Base-by-base conservation (phyloP, 1,140 invertebrate genomes). In the Microvelia longipes region DNA sequence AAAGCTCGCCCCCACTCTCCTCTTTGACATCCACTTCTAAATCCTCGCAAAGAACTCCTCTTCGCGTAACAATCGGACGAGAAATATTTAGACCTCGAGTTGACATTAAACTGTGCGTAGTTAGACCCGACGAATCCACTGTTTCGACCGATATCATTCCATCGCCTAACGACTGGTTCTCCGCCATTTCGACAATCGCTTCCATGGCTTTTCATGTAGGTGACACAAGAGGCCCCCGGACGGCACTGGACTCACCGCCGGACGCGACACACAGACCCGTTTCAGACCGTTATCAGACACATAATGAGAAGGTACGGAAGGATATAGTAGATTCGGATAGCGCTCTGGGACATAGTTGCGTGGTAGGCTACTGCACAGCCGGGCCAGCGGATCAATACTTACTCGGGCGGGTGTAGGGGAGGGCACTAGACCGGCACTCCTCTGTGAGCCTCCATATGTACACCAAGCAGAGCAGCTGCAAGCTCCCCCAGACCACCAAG, bases 91-190 rank as follows among this genome's bases (percentile, higher is more conserved):
- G 60, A 24, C 68, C 68, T 28, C 71, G 64, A 62, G 68, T 50
- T 27, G 68, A 69, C 71, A 69, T 72, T 65, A 69, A 69, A 65
- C 71, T 68, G 69, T 72, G 71, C 71, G 71, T 69, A 68, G 66
- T 72, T 50, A 72, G 68, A 29, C 68, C 71, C 71, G 35, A 61
- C 62, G 71, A 72, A 69, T 72, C 71, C 68, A 72, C 71, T 68
- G 71, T 72, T 67, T 72, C 71, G 35, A 72, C 71, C 35, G 71
- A 72, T 61, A 72, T 68, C 28, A 72, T 68, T 61, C 71, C 71
- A 63, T 72, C 71, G 66, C 71, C 71, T 72, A 72, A 72, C 71
- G 71, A 72, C 69, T 72, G 71, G 69, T 72, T 72, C 71, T 72
- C 71, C 71, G 71, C 71, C 71, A 72, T 72, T 72, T 72, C 71